Conservation (phyloP, 2,888 invertebrate genomes). For the Conops quadrifasciatus region DNA sequence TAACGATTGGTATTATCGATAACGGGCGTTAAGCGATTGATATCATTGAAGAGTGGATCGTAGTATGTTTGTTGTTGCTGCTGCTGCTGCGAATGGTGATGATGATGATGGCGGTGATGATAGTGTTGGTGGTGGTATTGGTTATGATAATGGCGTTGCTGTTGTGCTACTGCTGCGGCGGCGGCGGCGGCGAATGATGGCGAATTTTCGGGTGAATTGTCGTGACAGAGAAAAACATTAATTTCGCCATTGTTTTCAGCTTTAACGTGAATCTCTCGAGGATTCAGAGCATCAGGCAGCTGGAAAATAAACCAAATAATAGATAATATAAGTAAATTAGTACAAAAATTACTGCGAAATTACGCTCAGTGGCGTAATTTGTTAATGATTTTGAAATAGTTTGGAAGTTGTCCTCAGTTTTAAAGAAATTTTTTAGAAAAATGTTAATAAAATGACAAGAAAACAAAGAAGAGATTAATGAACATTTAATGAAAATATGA, state of each 20-base stretch:
- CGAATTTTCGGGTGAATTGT: constrained; percentile 69
- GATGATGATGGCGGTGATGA: constrained; percentile 49
- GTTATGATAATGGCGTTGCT: constrained; percentile 38
- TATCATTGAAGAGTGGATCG: constrained; percentile 73
- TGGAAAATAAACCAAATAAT: constrained; percentile 53
- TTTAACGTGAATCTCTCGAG: constrained; percentile 87
- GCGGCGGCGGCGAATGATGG: constrained; percentile 56
- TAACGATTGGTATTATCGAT: constrained; percentile 67
- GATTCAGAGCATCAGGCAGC: constrained; percentile 74
- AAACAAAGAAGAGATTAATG: too few relatives aligned
- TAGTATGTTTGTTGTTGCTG: constrained; percentile 49
- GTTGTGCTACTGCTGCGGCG: constrained; percentile 39
- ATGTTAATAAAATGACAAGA: too few relatives aligned
- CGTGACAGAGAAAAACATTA: constrained; percentile 94
- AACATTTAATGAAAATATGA: too few relatives aligned
- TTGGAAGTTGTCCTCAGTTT: too few relatives aligned
- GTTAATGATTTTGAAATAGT: constrained; percentile 3
- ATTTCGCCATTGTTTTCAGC: constrained; percentile 89
- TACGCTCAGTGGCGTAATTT: too few relatives aligned
- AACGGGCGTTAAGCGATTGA: constrained; percentile 69
- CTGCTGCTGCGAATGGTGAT: constrained; percentile 49
- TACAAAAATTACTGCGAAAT: neutral
- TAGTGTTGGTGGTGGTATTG: constrained; percentile 51
- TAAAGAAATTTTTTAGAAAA: too few relatives aligned
- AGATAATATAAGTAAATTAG: constrained; percentile 19